Evolutionary conservation across 2,113 vertebrate genomes (phyloP).

Genomic region (Crypturellus undulatus): DNA sequence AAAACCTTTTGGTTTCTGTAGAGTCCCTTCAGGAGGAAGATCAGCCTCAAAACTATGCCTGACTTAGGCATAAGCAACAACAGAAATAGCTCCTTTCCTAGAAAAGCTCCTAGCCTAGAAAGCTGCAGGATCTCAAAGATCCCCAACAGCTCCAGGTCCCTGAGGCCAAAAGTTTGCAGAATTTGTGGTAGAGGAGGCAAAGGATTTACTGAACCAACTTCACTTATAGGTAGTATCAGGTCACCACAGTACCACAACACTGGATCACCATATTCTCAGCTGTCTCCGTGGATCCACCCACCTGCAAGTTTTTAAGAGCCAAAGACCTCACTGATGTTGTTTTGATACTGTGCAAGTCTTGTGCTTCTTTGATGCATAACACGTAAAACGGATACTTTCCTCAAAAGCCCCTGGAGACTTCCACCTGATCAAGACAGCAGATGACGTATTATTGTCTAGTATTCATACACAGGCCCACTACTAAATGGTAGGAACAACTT

Average conservation of each 20-base stretch:
- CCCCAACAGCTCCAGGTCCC: neutral
- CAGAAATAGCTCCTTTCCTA: rapidly evolving
- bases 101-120: neutral
- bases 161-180: neutral
- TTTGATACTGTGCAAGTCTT: neutral
- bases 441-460: neutral
- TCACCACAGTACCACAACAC: too few relatives aligned
- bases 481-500: neutral
- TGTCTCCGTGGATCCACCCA: rapidly evolving
- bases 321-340: neutral
- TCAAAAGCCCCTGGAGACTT: neutral
- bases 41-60: neutral
- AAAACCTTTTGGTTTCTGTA: neutral
- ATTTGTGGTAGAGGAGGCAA: neutral
- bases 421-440: neutral
- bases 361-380: neutral
- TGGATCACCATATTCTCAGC: rapidly evolving
- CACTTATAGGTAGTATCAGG: neutral
- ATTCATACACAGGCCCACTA: neutral
- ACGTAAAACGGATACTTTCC: neutral
- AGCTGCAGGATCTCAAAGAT: neutral
- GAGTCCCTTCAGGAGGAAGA: neutral
- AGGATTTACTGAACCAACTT: neutral
- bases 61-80: rapidly evolving
- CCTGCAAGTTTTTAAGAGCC: neutral